These are phyloP conservation scores for Antechinus stuartii DNA, from an alignment of 2,113 vertebrate genomes.

Conservation along the genomic window DNA sequence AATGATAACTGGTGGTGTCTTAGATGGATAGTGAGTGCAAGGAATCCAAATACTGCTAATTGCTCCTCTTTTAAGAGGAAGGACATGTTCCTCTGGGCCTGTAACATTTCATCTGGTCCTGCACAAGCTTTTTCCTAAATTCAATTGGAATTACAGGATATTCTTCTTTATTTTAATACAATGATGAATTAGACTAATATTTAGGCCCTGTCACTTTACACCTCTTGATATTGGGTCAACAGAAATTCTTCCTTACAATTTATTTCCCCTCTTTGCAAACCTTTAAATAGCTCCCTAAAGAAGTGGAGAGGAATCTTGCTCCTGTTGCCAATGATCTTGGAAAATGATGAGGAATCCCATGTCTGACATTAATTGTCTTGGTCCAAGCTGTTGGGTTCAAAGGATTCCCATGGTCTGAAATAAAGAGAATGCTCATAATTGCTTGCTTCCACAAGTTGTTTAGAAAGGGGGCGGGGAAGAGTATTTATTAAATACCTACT, in stretches of 20 bases:
- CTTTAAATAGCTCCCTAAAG: too few relatives aligned
- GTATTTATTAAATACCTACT: not conserved
- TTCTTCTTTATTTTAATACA: not conserved
- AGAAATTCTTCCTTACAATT: too few relatives aligned
- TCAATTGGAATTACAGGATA: not conserved
- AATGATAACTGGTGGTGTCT: not conserved
- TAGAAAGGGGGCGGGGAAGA: too few relatives aligned
- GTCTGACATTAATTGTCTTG: not conserved
- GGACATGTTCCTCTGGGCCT: not conserved
- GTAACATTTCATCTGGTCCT: not conserved
- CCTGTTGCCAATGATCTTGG: not conserved
- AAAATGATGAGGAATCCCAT: not conserved
- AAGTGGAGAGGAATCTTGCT: not conserved
- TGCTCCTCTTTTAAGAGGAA: not conserved
- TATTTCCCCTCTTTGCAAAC: too few relatives aligned
- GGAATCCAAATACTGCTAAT: not conserved
- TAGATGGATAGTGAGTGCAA: not conserved
- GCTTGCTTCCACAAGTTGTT: not conserved
- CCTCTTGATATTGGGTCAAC: too few relatives aligned
- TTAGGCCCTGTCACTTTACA: not conserved
- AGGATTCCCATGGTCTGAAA: not conserved
- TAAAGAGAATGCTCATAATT: not conserved
- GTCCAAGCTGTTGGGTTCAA: not conserved
- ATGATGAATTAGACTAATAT: not conserved
- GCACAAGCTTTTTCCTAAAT: not conserved